These are phyloP conservation scores for Callorhinus ursinus DNA, from an alignment of 2,113 vertebrate genomes.

Conservation along the genomic window DNA sequence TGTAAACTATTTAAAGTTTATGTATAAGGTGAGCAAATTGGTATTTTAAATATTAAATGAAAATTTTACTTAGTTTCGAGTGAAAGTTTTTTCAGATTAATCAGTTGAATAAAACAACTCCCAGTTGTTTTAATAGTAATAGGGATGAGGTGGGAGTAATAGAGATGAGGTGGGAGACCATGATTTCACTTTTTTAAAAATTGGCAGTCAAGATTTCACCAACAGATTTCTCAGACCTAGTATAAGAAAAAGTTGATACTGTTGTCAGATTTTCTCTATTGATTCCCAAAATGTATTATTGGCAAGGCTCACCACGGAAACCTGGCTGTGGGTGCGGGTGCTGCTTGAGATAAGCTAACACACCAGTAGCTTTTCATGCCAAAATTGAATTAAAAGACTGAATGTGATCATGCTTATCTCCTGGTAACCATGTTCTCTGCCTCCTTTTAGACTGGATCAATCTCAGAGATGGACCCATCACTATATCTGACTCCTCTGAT, in stretches of 20 bases:
- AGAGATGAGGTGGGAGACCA: not conserved
- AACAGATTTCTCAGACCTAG: not conserved
- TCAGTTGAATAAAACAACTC: slow-evolving; percentile 9
- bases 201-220: not conserved
- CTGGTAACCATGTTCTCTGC: not conserved
- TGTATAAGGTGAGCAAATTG: slow-evolving; percentile 1
- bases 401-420: not conserved
- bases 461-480: slow-evolving; percentile 89
- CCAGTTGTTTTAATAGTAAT: too few relatives aligned
- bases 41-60: slow-evolving; percentile 19
- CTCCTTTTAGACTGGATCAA: slow-evolving; percentile 84
- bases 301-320: not conserved
- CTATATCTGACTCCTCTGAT: slow-evolving; percentile 94
- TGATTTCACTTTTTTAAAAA: not conserved
- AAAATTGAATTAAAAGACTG: not conserved
- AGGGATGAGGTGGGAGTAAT: not conserved
- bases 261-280: slow-evolving; percentile 8
- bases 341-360: not conserved
- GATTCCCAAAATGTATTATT: not conserved
- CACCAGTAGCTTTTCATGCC: not conserved
- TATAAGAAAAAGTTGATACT: slow-evolving; percentile 24
- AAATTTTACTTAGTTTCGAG: slow-evolving; percentile 18
- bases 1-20: not conserved
- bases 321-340: not conserved
- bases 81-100: not conserved